A percentile compares a stretch with the other conserved stretches of the same genome.
These are phyloP conservation scores for Perca fluviatilis DNA, from an alignment of 2,113 vertebrate species.

Conservation along the genomic window DNA sequence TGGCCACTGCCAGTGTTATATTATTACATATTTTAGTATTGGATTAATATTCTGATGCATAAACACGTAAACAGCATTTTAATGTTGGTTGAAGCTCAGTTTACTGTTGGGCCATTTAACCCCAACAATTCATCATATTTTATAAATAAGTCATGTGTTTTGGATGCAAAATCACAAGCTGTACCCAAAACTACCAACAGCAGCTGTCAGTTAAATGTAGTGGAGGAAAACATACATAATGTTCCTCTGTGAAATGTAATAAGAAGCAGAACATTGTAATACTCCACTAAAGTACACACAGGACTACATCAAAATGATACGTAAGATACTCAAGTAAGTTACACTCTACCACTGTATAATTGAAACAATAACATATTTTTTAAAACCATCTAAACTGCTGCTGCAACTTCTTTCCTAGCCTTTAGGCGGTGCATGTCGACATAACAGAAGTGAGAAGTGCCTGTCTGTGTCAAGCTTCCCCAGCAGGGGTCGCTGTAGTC, in stretches of 20 bases:
- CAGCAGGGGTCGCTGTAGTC: conserved; percentile 67
- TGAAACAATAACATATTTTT: not conserved
- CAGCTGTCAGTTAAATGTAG: not conserved
- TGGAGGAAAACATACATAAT: not conserved
- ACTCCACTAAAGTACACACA: not conserved
- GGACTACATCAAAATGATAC: too few species aligned
- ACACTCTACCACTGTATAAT: not conserved
- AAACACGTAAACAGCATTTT: not conserved
- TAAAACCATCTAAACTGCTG: too few species aligned
- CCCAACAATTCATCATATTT: not conserved
- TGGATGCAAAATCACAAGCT: not conserved
- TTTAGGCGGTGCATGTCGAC: not conserved
- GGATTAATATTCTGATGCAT: not conserved
- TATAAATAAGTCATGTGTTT: not conserved
- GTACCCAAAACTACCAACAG: not conserved
- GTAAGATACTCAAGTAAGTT: not conserved
- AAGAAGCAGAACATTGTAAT: not conserved
- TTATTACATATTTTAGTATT: not conserved
- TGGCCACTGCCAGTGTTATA: too few species aligned
- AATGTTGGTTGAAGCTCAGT: not conserved
- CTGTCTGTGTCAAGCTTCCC: not conserved
- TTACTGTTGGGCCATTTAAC: not conserved
- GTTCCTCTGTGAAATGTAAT: not conserved
- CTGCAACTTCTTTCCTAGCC: not conserved
- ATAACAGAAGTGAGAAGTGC: not conserved